Evolutionary conservation across 2,113 vertebrate genomes (phyloP).

Genomic region (Ictalurus punctatus): DNA sequence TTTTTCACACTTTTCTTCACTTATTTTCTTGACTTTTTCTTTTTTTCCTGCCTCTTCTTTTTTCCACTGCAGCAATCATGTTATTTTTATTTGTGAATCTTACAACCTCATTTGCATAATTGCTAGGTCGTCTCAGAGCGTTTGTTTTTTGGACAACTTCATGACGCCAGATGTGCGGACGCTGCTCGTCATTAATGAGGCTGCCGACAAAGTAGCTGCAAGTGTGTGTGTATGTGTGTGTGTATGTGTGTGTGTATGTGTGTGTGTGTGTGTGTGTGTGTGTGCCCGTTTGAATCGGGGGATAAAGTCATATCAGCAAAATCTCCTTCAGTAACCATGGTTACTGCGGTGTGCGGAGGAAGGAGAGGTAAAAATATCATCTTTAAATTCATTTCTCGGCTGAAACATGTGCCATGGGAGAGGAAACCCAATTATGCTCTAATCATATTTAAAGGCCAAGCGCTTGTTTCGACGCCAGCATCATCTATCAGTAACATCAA

Average conservation of each 20-base stretch:
- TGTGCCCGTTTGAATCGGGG: not conserved
- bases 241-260: conserved; percentile 6
- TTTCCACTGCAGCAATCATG: not conserved
- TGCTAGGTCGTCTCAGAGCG: conserved; percentile 18
- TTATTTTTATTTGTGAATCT: not conserved
- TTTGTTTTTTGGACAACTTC: conserved; percentile 27
- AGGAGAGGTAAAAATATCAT: conserved; percentile 25
- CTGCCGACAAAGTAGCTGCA: conserved; percentile 18
- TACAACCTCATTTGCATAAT: conserved; percentile 28
- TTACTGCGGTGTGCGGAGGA: conserved; percentile 23
- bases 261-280: conserved; percentile 3
- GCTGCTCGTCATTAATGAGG: conserved; percentile 39
- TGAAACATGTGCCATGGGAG: conserved; percentile 6
- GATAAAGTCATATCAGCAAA: conserved; percentile 39
- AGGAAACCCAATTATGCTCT: conserved; percentile 1
- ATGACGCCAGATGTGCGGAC: conserved; percentile 31
- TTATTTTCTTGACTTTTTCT: no score
- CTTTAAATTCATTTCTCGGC: conserved; percentile 7
- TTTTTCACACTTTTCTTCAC: not conserved
- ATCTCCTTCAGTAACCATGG: conserved; percentile 34
- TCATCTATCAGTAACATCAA: not conserved
- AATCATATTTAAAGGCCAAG: conserved; percentile 7
- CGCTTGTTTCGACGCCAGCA: not conserved
- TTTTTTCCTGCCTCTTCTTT: not conserved
- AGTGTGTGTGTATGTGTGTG: conserved; percentile 2